These are phyloP conservation scores for Amphiduros pacificus DNA, from an alignment of 2,888 invertebrate species.

Conservation along the genomic window DNA sequence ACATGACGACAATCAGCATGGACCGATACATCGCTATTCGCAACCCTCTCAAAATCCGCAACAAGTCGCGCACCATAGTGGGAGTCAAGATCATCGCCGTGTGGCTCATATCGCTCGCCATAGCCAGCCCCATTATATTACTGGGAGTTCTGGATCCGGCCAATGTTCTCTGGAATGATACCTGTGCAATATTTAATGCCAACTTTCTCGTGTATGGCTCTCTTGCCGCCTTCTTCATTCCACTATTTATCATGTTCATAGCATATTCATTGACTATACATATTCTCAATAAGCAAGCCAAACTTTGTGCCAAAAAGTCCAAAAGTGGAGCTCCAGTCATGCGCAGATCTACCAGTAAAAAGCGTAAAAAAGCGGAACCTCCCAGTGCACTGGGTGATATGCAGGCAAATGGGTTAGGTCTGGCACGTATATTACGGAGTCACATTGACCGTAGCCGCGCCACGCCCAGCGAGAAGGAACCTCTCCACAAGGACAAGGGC, in stretches of 20 bases:
- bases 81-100: conserved; percentile 85
- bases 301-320: conserved; percentile 34
- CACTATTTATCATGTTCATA: conserved; percentile 88
- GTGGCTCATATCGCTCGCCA: conserved; percentile 78
- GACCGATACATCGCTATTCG: conserved; percentile 83
- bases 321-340: conserved; percentile 16
- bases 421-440: conserved; percentile 9
- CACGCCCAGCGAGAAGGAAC: conserved; percentile 17
- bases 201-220: conserved; percentile 80
- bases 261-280: conserved; percentile 92
- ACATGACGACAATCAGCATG: conserved; percentile 65
- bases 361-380: background rate
- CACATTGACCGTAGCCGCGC: conserved; percentile 7
- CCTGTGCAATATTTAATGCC: conserved; percentile 59
- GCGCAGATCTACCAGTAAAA: conserved; percentile 10
- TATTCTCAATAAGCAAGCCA: conserved; percentile 76
- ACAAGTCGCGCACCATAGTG: conserved; percentile 54
- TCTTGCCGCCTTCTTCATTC: conserved; percentile 93
- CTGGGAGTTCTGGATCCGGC: conserved; percentile 66
- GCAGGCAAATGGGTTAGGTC: conserved; percentile 6
- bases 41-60: conserved; percentile 69
- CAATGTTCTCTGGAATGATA: conserved; percentile 54
- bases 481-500: conserved; percentile 38
- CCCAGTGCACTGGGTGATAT: background rate
- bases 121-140: conserved; percentile 62